These are phyloP conservation scores for Chaunax sp. DNA, from an alignment of 2,797 vertebrate species.

Conservation along the genomic window DNA sequence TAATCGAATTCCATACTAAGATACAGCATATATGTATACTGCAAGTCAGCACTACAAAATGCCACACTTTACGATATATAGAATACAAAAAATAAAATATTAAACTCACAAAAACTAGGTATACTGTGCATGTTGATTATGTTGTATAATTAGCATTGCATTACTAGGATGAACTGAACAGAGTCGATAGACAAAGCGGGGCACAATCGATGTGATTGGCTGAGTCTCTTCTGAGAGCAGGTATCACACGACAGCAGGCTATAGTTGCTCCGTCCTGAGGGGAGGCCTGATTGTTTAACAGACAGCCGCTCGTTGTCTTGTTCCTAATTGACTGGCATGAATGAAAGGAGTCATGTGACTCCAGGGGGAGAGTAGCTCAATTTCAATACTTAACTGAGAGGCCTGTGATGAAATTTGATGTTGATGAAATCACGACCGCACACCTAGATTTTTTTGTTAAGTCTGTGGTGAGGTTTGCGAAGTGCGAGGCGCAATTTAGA, in stretches of 20 bases:
- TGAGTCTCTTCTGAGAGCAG: slow-evolving; percentile 35
- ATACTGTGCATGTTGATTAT: background rate
- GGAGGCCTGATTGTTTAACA: slow-evolving; percentile 30
- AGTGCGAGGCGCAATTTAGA: too few relatives aligned
- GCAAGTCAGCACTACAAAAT: slow-evolving; percentile 48
- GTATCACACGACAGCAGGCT: slow-evolving; percentile 52
- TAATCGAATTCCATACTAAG: slow-evolving; percentile 64
- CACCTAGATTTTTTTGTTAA: background rate
- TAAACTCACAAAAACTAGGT: background rate
- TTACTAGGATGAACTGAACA: slow-evolving; percentile 29
- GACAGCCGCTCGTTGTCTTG: slow-evolving; percentile 44
- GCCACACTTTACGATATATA: background rate
- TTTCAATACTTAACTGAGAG: slow-evolving; percentile 22
- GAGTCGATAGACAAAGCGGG: slow-evolving; percentile 46
- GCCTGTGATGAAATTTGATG: slow-evolving; percentile 2
- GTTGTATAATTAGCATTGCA: slow-evolving; percentile 32
- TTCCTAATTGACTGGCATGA: slow-evolving; percentile 16
- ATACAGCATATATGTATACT: slow-evolving; percentile 10
- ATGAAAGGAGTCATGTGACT: slow-evolving; percentile 38
- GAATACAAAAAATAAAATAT: background rate
- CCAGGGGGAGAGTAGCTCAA: slow-evolving; percentile 5
- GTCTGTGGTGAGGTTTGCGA: background rate
- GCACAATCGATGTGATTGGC: slow-evolving; percentile 55
- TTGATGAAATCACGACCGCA: background rate
- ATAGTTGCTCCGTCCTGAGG: slow-evolving; percentile 42